phyloP scores from a whole-genome alignment of 1,140 invertebrate genomes.

The Trissolcus basalis region DNA sequence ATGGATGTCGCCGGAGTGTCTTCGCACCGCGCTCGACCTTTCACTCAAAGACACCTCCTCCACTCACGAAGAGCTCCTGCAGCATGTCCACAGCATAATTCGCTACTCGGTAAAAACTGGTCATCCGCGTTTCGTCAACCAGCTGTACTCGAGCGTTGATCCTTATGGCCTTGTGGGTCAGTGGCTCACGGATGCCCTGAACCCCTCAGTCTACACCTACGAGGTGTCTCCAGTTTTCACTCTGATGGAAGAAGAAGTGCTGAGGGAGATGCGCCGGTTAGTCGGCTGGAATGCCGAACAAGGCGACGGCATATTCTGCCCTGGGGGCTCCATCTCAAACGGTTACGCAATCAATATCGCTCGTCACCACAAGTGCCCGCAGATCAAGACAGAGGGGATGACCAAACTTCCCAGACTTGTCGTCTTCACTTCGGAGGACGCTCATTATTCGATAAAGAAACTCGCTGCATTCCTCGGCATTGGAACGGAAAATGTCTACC shows the following conservation, averaged over 20 bases:
- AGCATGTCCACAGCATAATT: conserved; percentile 81
- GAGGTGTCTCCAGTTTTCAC: conserved; percentile 94
- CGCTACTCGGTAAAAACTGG: conserved; percentile 89
- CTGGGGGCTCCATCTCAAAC: conserved; percentile 96
- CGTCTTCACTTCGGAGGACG: conserved; percentile 90
- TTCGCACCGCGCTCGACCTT: conserved; percentile 82
- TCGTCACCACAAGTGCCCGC: conserved; percentile 78
- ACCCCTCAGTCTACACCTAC: conserved; percentile 92
- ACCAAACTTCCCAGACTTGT: conserved; percentile 82
- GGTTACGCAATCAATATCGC: conserved; percentile 96
- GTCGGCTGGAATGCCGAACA: conserved; percentile 88
- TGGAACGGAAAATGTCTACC: conserved; percentile 86
- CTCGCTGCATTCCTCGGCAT: conserved; percentile 87
- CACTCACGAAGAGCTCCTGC: conserved; percentile 81
- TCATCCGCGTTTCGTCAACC: conserved; percentile 91
- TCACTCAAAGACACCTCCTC: conserved; percentile 78
- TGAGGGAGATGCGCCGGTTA: conserved; percentile 88
- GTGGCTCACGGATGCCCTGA: conserved; percentile 90
- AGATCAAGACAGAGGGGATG: conserved; percentile 82
- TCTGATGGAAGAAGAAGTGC: conserved; percentile 88
- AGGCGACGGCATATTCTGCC: conserved; percentile 93
- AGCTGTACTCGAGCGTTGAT: conserved; percentile 90
- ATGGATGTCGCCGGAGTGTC: conserved; percentile 83
- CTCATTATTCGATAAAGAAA: conserved; percentile 96
- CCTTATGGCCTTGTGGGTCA: conserved; percentile 90